A percentile compares a stretch with the other conserved stretches of the same genome.
phyloP scores from a whole-genome alignment of 1,140 invertebrate species.

The Adelges cooleyi region DNA sequence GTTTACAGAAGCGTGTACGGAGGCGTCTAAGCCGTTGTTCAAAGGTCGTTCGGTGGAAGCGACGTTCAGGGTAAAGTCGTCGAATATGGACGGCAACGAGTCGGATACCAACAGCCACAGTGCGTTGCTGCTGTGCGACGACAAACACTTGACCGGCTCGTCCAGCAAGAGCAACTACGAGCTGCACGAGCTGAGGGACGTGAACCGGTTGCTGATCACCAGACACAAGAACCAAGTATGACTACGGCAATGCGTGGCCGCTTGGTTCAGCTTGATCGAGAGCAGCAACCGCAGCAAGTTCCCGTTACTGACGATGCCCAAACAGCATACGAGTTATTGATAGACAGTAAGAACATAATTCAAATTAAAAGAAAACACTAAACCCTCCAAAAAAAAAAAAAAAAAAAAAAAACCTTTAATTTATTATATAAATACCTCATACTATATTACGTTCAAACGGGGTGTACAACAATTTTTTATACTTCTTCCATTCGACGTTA shows the following conservation, averaged over 20 bases:
- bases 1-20: constrained; percentile 16
- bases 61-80: constrained; percentile 25
- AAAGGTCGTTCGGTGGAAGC: constrained; percentile 25
- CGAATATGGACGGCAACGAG: constrained; percentile 40
- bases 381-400: no score
- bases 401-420: no score
- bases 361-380: no score
- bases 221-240: constrained; percentile 30
- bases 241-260: constrained; percentile 31
- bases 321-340: constrained; percentile 2
- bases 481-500: no score
- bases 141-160: constrained; percentile 30
- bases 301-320: constrained; percentile 23
- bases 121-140: constrained; percentile 45
- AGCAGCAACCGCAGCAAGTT: constrained; percentile 20
- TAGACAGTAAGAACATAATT: no score
- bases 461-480: no score
- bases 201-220: constrained; percentile 20
- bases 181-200: constrained; percentile 47
- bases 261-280: constrained; percentile 27
- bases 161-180: constrained; percentile 68
- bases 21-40: background rate
- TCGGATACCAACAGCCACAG: constrained; percentile 53
- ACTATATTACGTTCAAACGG: no score
- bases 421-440: no score